Percentiles rank a stretch among this genome's conserved stretches.
phyloP scores from a whole-genome alignment of 2,888 invertebrate genomes.

The Dicycla oo region DNA sequence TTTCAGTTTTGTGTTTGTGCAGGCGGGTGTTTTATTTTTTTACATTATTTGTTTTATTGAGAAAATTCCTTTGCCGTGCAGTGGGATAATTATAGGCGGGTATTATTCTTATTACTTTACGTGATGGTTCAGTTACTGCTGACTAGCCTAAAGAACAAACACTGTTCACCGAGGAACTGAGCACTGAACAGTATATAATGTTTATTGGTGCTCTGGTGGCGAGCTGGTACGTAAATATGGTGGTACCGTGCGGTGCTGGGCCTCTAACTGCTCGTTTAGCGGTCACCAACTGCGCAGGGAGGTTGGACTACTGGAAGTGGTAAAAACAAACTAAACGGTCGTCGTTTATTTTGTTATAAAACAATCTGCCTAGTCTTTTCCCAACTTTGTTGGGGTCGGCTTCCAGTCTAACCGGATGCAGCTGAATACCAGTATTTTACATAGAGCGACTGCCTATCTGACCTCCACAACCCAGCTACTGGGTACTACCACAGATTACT shows the following conservation, averaged over 20 bases:
- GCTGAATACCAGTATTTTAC: no score
- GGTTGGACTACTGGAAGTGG: constrained; percentile 26
- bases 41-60: no score
- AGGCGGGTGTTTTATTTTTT: no score
- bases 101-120: neutral
- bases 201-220: constrained; percentile 54
- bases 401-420: no score
- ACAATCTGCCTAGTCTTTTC: no score
- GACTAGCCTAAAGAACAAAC: neutral
- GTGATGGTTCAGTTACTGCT: neutral
- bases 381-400: no score
- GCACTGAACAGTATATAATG: constrained; percentile 39
- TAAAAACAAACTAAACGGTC: no score
- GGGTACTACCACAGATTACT: no score
- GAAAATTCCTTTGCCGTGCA: neutral
- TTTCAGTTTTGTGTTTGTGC: no score
- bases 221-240: constrained; percentile 59
- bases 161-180: constrained; percentile 3
- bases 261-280: constrained; percentile 65
- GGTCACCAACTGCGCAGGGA: constrained; percentile 34
- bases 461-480: no score
- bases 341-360: no score
- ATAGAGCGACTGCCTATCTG: no score
- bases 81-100: rapidly evolving
- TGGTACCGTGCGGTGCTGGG: constrained; percentile 44